These are phyloP conservation scores for Psilopogon haemacephalus DNA, from an alignment of 2,113 vertebrate species.

Conservation along the genomic window DNA sequence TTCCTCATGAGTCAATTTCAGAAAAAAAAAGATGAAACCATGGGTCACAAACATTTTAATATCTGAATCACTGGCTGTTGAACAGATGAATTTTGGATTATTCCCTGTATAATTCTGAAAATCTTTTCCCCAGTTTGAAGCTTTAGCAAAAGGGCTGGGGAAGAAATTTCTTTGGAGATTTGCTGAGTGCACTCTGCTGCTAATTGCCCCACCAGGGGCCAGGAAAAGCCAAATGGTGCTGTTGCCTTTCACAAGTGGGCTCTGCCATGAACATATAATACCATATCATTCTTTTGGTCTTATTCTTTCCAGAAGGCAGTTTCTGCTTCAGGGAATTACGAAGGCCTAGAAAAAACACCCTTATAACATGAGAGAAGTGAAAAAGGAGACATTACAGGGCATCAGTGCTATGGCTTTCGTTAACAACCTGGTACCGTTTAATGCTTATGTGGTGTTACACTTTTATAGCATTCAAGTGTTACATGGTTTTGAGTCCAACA, in stretches of 20 bases:
- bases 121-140: not conserved
- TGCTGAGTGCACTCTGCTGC: not conserved
- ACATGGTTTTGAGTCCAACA: not conserved
- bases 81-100: not conserved
- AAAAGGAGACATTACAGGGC: not conserved
- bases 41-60: constrained; percentile 33
- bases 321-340: not conserved
- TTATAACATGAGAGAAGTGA: not conserved
- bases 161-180: not conserved
- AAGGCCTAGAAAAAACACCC: constrained; percentile 3
- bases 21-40: not conserved
- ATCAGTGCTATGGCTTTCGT: not conserved
- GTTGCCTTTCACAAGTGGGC: not conserved
- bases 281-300: not conserved
- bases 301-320: not conserved
- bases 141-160: not conserved
- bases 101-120: not conserved
- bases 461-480: not conserved
- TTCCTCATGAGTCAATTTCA: constrained; percentile 42
- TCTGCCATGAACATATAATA: not conserved
- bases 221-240: not conserved
- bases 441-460: not conserved
- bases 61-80: not conserved
- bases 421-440: not conserved
- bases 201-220: not conserved